Base-by-base conservation (phyloP, 1,140 invertebrate species). In the Drosophila sucinea region DNA sequence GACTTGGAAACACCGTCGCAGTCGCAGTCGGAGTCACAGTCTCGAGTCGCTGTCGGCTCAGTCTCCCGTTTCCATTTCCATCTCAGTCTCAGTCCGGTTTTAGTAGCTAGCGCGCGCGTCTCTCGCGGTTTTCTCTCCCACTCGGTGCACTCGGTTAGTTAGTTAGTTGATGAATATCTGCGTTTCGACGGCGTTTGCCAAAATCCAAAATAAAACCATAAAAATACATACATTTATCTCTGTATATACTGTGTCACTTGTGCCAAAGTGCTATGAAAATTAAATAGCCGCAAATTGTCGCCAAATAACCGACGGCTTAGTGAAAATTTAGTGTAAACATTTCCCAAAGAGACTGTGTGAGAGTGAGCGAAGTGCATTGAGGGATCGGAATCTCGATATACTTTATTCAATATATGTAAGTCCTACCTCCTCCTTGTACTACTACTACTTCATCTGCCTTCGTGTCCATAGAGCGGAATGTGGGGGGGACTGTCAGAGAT, bases 11-110 rank as follows among this genome's bases (percentile, higher is more conserved):
- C 64, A 65, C 73, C 55, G 56, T 57, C 69, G 56, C 29, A 65
- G 64, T 67, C 65, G 63, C 41, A 71, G 64, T 79, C 44, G 68
- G 35, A 17, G 17, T 17, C 17, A 17, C 17, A 17, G 17, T 17
- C 35, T 38, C 10, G 47, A 68, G 64, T 69, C 58, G 29, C 51
- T 56, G 40, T 56, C 27, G 29, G 6, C 66, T 63, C 75, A 44
- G 66, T 62, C 7, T 6, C 33, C 33, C 33, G 17, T 17, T 17
- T 17, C 17, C 17, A 17, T 17, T 17, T 17, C 17, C 17, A 17
- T 17, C 69, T 68, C 66, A 70, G 67, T 75, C 55, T 90, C 85
- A 91, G 81, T 91, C 90, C 90, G 90, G 90, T 91, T 91, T 90
- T 90, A 69, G 71, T 85, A 74, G 73, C 76, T 60, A 84, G 74